Percentiles rank a stretch among this genome's conserved stretches.
These are phyloP conservation scores for Phenganax subtilis DNA, from an alignment of 92 coral and sea anemone genomes.

Conservation along the genomic window DNA sequence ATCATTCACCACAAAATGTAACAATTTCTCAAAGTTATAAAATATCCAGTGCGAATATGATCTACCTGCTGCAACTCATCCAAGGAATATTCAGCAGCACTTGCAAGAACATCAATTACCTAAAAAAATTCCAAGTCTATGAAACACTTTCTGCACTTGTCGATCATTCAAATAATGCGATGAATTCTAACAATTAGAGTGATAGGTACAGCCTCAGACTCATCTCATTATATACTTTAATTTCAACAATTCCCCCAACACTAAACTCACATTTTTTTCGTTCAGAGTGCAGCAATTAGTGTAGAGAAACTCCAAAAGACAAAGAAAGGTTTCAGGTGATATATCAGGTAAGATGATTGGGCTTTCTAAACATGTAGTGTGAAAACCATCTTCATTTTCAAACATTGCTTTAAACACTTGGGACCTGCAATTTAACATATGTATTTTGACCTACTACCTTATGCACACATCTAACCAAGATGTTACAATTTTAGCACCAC, in stretches of 20 bases:
- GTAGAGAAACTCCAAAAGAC: slow-evolving; percentile 85
- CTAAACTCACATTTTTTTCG: slow-evolving; percentile 68
- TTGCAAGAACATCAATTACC: slow-evolving; percentile 94
- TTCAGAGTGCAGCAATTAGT: slow-evolving; percentile 88
- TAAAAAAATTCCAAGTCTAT: slow-evolving; percentile 12
- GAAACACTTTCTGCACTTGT: too few species aligned
- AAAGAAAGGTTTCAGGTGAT: slow-evolving; percentile 74
- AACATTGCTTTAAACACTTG: slow-evolving; percentile 93
- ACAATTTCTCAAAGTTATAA: too few species aligned
- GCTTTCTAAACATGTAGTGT: slow-evolving; percentile 65
- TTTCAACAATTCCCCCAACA: not conserved
- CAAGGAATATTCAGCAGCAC: slow-evolving; percentile 84
- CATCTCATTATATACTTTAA: not conserved
- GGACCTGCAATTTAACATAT: slow-evolving; percentile 47
- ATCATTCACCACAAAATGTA: too few species aligned
- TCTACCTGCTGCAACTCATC: slow-evolving; percentile 79
- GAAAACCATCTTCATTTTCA: slow-evolving; percentile 53
- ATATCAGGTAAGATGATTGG: slow-evolving; percentile 85
- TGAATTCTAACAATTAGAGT: not conserved
- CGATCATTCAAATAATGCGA: not conserved
- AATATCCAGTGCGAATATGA: not conserved
- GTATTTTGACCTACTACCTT: not conserved
- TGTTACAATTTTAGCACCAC: not conserved
- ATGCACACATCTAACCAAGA: not conserved
- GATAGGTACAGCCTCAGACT: not conserved